Conservation (phyloP, 2,797 vertebrate genomes). For the Helarctos malayanus region DNA sequence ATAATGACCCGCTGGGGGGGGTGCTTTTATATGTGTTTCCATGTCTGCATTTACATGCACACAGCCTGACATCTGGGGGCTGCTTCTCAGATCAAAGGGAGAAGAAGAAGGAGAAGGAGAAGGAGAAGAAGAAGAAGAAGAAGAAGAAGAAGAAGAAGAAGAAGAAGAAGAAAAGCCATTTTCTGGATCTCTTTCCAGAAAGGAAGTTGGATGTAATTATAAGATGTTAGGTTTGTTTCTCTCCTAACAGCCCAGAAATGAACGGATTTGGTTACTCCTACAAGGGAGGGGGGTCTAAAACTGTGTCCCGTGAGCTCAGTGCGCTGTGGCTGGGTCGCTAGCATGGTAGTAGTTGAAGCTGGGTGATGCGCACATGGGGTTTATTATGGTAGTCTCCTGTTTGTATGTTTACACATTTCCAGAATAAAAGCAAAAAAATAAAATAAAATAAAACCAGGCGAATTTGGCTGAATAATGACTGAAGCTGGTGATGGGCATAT, state of each 20-base stretch:
- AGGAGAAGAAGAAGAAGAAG: too few species aligned
- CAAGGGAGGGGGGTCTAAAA: not conserved
- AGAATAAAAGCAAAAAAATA: not conserved
- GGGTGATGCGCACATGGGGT: rapidly evolving
- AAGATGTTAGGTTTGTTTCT: not conserved
- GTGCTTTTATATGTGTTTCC: not conserved
- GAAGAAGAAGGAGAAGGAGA: not conserved
- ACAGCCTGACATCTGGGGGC: not conserved
- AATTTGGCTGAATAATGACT: not conserved
- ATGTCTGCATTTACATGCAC: not conserved
- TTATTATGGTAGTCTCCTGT: rapidly evolving
- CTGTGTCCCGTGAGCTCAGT: rapidly evolving
- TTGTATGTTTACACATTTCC: not conserved
- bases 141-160: not conserved
- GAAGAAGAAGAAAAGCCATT: not conserved
- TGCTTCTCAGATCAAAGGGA: slow-evolving; percentile 40
- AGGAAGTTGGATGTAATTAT: slow-evolving; percentile 46
- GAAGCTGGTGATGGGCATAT: not conserved
- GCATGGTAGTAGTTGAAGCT: rapidly evolving
- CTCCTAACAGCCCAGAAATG: not conserved
- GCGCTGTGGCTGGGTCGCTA: rapidly evolving
- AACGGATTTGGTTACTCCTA: not conserved
- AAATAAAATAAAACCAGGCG: too few species aligned
- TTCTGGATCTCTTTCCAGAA: slow-evolving; percentile 56
- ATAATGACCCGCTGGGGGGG: slow-evolving; percentile 32